Percentiles rank a stretch among this genome's conserved stretches.
phyloP scores from a whole-genome alignment of 2,888 invertebrate genomes.

The Aplocera efformata region DNA sequence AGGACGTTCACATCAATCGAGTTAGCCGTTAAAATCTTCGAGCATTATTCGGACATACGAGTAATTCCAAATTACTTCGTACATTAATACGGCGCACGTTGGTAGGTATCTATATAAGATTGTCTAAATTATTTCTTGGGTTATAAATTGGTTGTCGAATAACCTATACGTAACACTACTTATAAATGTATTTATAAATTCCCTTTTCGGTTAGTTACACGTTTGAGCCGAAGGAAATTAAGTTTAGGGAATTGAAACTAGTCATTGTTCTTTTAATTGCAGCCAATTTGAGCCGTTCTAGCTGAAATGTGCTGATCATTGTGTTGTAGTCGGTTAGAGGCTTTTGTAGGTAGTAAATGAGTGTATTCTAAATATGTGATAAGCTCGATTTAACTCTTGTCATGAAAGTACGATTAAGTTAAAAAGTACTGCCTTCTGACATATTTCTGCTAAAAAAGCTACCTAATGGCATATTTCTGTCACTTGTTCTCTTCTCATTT shows the following conservation, averaged over 20 bases:
- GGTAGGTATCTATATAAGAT: no score
- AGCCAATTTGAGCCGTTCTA: constrained; percentile 76
- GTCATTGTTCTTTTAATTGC: constrained; percentile 80
- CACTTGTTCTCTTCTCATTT: no score
- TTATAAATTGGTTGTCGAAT: background rate
- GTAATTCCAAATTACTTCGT: no score
- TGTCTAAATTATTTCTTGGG: no score
- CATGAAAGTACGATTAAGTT: background rate
- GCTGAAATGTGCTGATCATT: constrained; percentile 74
- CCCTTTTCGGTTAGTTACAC: constrained; percentile 65
- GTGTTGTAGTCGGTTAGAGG: constrained; percentile 33
- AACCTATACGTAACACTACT: constrained; percentile 21
- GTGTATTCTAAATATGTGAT: background rate
- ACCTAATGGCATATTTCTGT: no score
- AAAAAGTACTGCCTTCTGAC: no score
- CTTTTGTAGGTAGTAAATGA: background rate
- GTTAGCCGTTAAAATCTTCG: no score
- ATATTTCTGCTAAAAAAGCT: no score
- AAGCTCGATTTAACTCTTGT: background rate
- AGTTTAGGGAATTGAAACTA: constrained; percentile 78
- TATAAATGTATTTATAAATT: constrained; percentile 27
- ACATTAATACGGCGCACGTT: no score
- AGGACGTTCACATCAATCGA: no score
- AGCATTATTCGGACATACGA: no score
- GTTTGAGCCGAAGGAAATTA: constrained; percentile 72